Base-by-base conservation (phyloP, 2,888 invertebrate species). In the Eulithis prunata region DNA sequence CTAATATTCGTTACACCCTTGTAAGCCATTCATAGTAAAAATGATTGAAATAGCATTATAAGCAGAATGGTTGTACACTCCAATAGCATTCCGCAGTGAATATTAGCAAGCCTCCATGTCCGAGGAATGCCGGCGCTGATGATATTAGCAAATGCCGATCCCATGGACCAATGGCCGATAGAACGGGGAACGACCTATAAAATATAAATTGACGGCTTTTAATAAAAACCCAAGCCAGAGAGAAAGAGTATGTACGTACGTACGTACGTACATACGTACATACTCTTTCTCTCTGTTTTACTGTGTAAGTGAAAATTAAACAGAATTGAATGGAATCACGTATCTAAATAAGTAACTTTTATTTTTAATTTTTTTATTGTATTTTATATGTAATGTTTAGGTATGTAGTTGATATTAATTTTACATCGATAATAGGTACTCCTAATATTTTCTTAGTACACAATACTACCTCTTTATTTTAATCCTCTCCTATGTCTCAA, bases 91-190 rank as follows among this genome's bases (percentile, higher is more conserved):
- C 62, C 57, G 14, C 12, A 43, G 21, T 21, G 57, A 57, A 59
- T 62, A 62, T 63, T 63, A 63, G 52, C 62, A 57, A 52, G 57
- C 52, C 57, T 32, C 52, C 62, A 46, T 57, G 62, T 51, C 49
- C 56, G 45, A 45, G 62, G 62, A 63, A 63, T 63, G 52, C 52
- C 57, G 7, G 56, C 54, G 45, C 57, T 46, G 52, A 57, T 63
- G 52, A 57, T 63, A 63, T 62, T 62, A 63, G 45, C 57, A 46
- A 57, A 63, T 63, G 21, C 62, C 62, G 45, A 57, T 52, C 12
- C 38, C 12, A 7, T 46, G 4, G 43, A 2, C 51, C 52, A 21
- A 52, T 49, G 54, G 61, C 47, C 49, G 28, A 49, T 62, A 28
- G 41, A 41, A 28, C 38, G 47, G 36, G 12, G 14, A 32, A 46